Evolutionary conservation across 1,140 invertebrate species (phyloP), one percentile per base, ranked within the genome.

Genomic region (Drosophila nigromelanica): DNA sequence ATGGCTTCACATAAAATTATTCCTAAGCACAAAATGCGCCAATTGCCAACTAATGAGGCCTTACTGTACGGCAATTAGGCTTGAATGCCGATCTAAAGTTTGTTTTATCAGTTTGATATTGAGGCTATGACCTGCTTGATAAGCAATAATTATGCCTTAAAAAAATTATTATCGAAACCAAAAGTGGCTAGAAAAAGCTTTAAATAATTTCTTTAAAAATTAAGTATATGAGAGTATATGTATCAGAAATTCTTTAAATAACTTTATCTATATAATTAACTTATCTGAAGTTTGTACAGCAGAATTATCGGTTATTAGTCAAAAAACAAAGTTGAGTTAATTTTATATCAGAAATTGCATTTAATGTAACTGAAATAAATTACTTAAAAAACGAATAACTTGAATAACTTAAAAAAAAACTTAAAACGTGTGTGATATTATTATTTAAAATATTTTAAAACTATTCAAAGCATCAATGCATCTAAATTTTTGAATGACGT

Each of bases 71-170:
- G 37, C 51, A 70, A 74, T 70, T 74, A 52, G 58, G 55, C 56
- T 50, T 61, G 54, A 52, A 40, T 55, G 50, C 30, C 61, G 30
- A 45, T 72, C 18, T 40, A 14, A n/a, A 51, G 33, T 42, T 50
- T 39, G 45, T 15, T 69, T 73, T 73, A 73, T 73, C 40, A 68
- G 27, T 61, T 55, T 61, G 64, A 45, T 60, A 73, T 73, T 68
- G 63, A 58, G 51, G 67, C 54, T 35, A n/a, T 47, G 61, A 58
- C 47, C 54, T 40, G 3, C 55, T 59, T 58, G 51, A 58, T 45
- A 58, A 43, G 54, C 24, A 8, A 12, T 21, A 39, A 52, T 35
- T 8, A 3, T 35, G 33, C 33, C 14, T 12, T n/a, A 54, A n/a
- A 56, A 56, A 40, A 55, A 40, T 40, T 42, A n/a, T 1, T 40